A percentile compares a stretch with the other conserved stretches of the same genome.
Conservation (phyloP, 2,888 invertebrate species). For the Napeogenes sylphis region DNA sequence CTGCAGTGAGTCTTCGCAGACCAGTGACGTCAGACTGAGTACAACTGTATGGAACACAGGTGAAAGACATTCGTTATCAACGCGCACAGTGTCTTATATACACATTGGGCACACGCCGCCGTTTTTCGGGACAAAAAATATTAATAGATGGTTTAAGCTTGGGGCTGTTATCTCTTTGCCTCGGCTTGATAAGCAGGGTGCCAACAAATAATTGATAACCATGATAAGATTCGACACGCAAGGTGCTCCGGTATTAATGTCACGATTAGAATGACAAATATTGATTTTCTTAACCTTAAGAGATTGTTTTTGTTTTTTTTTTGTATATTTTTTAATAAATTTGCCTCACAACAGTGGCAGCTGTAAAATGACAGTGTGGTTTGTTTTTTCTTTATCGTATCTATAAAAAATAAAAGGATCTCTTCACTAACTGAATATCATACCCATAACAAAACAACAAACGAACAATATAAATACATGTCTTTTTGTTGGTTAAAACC, state of each 20-base stretch:
- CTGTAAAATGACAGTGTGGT: constrained; percentile 5
- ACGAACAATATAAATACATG: too few species aligned
- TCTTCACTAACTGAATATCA: neutral
- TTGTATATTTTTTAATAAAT: neutral
- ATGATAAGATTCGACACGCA: constrained; percentile 46
- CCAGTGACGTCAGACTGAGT: neutral
- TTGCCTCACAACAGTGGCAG: constrained; percentile 10
- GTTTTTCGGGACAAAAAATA: constrained; percentile 15
- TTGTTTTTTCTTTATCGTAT: neutral
- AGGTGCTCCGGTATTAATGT: constrained; percentile 38
- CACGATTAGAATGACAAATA: constrained; percentile 58
- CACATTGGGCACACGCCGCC: constrained; percentile 14
- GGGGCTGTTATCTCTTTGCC: constrained; percentile 9
- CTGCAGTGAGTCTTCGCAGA: neutral
- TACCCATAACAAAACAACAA: too few species aligned
- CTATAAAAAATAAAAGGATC: neutral
- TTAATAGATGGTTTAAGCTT: constrained; percentile 6
- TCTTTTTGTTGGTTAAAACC: too few species aligned
- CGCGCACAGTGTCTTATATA: neutral
- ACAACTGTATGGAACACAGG: neutral
- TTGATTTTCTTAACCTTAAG: constrained; percentile 36
- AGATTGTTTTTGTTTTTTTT: constrained; percentile 18
- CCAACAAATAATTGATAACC: constrained; percentile 49
- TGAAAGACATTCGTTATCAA: neutral
- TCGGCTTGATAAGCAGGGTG: constrained; percentile 13